Evolutionary conservation across 2,797 vertebrate genomes (phyloP).

Genomic region (Periparus ater): DNA sequence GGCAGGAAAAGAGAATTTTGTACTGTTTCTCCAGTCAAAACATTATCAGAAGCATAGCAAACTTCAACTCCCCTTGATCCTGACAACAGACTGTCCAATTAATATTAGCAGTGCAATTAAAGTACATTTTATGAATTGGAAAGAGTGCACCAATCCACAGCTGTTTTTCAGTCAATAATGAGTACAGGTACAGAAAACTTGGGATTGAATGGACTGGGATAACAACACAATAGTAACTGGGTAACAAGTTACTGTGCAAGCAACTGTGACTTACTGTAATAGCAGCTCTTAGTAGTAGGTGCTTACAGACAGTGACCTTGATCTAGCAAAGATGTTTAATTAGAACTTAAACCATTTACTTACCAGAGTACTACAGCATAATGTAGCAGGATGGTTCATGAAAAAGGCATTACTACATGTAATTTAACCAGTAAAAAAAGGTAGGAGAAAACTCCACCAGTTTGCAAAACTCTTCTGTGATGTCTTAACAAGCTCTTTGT

Average conservation of each 20-base stretch:
- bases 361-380: background rate
- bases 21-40: background rate
- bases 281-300: background rate
- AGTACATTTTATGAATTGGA: background rate
- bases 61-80: background rate
- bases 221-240: background rate
- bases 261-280: background rate
- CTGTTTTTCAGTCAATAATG: background rate
- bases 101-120: background rate
- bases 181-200: background rate
- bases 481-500: background rate
- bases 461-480: background rate
- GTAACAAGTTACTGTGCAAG: background rate
- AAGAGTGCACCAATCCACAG: background rate
- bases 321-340: slow-evolving; percentile 4
- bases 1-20: background rate
- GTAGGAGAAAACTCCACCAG: background rate
- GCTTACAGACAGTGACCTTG: background rate
- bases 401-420: background rate
- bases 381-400: background rate
- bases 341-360: background rate
- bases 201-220: background rate
- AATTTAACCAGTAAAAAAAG: background rate
- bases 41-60: background rate
- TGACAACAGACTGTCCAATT: background rate